Base-by-base conservation (phyloP, 2,888 invertebrate species). In the Iphiclides podalirius region DNA sequence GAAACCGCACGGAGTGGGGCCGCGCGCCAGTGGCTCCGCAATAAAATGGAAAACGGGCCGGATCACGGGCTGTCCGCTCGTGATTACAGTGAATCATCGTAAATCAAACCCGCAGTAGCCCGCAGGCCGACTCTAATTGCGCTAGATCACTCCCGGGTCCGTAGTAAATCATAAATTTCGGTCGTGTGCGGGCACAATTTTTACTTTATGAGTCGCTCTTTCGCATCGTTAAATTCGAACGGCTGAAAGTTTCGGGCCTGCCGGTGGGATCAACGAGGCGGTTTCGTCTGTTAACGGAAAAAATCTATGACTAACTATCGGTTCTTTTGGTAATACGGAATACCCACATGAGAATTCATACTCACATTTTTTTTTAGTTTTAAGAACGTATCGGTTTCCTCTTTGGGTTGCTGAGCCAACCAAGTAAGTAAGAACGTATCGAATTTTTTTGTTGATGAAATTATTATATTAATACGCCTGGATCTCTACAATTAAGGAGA, bases 91-190 rank as follows among this genome's bases (percentile, higher is more conserved):
- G 77, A 84, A 87, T 85, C 79, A 83, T 70, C 79, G 75, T 88
- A 88, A 87, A 87, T 88, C 88, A 85, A 64, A 68, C 84, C 81
- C 79, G 75, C 80, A 79, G 70, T 69, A 67, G 71, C 83, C 82
- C 83, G 84, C 85, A 84, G 75, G 68, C 71, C 66, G 60, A 59
- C 59, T 71, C 74, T 86, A 86, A 88, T 87, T 87, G 82, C 64
- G 66, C 75, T 77, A 78, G 76, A 80, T 79, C 70, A 71, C 67
- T 67, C 62, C 55, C 49, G 43, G 63, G 56, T 58, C 55, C 33
- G 60, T 58, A 63, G 80, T 88, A 86, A 86, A 88, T 87, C 85
- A 84, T 80, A 84, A 66, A 75, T 79, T 81, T 77, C 61, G 74
- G 73, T 49, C 17, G 20, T 67, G 75, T 79, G 79, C 79, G 75